Percentiles rank a stretch among this genome's conserved stretches.
phyloP scores from a whole-genome alignment of 2,888 invertebrate genomes.

The Phaedon cochleariae region DNA sequence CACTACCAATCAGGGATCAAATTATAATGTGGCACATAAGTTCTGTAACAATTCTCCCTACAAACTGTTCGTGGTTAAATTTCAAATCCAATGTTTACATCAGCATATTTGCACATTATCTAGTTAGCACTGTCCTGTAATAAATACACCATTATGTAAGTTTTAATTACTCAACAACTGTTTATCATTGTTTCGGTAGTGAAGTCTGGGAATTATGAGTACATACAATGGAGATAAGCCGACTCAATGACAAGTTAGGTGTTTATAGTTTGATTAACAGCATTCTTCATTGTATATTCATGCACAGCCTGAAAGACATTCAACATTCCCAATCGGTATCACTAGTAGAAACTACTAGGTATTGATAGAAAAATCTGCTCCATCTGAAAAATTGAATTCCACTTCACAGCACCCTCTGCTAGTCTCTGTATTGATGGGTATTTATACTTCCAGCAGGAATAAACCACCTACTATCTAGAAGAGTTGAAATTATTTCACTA shows the following conservation, averaged over 20 bases:
- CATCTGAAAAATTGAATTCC: too few species aligned
- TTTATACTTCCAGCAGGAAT: too few species aligned
- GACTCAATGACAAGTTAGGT: not conserved
- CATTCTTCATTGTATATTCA: too few species aligned
- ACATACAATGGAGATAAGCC: not conserved
- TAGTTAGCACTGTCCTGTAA: conserved; percentile 5
- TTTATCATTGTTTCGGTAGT: not conserved
- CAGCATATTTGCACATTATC: conserved; percentile 19
- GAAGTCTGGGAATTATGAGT: not conserved
- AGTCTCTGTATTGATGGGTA: too few species aligned
- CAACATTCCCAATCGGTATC: too few species aligned
- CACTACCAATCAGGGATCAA: conserved; percentile 16
- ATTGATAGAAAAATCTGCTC: too few species aligned
- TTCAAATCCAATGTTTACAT: conserved; percentile 18
- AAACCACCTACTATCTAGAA: too few species aligned
- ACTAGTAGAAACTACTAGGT: too few species aligned
- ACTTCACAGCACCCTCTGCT: too few species aligned
- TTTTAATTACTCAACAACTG: not conserved
- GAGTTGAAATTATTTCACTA: too few species aligned
- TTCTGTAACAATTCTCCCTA: conserved; percentile 13
- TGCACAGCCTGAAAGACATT: too few species aligned
- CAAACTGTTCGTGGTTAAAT: conserved; percentile 18
- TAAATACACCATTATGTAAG: not conserved
- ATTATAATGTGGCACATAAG: conserved; percentile 14
- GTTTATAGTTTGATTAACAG: too few species aligned